These are phyloP conservation scores for Andrena hattorfiana DNA, from an alignment of 2,888 invertebrate genomes.

Conservation along the genomic window DNA sequence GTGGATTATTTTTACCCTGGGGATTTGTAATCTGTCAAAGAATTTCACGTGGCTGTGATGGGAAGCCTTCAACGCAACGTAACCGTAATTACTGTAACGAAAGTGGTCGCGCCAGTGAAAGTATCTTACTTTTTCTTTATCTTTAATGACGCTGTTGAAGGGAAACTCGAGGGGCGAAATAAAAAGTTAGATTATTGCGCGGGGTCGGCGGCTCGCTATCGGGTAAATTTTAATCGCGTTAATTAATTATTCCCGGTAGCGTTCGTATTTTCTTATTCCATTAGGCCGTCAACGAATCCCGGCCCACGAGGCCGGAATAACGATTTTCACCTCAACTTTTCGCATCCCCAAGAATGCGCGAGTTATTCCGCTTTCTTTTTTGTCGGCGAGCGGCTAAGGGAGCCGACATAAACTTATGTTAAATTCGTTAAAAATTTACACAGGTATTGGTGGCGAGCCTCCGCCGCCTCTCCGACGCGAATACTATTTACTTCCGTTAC, in stretches of 20 bases:
- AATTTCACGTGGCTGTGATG: not conserved
- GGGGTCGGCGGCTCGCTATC: not conserved
- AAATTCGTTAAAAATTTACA: slow-evolving; percentile 75
- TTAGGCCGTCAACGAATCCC: slow-evolving; percentile 38
- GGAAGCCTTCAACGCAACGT: slow-evolving; percentile 2
- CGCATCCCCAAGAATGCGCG: slow-evolving; percentile 30
- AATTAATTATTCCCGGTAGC: slow-evolving; percentile 44
- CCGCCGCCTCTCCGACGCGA: slow-evolving; percentile 9
- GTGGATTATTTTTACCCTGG: slow-evolving; percentile 3
- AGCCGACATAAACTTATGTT: slow-evolving; percentile 61
- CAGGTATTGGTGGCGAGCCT: slow-evolving; percentile 56
- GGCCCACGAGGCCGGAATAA: slow-evolving; percentile 19
- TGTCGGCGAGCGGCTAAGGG: slow-evolving; percentile 4
- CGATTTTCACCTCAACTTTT: slow-evolving; percentile 31
- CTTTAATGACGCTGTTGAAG: not conserved
- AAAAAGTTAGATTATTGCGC: slow-evolving; percentile 20
- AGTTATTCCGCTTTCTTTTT: slow-evolving; percentile 32
- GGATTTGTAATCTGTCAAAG: not conserved
- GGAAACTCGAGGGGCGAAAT: slow-evolving; percentile 8
- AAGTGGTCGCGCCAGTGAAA: not conserved
- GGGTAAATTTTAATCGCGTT: slow-evolving; percentile 39
- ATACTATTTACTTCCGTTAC: slow-evolving; percentile 53
- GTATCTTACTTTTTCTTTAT: slow-evolving; percentile 14
- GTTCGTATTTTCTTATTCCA: slow-evolving; percentile 46
- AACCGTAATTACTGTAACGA: slow-evolving; percentile 32